Evolutionary conservation across 2,113 vertebrate genomes (phyloP).

Genomic region (Glaucidium brasilianum): DNA sequence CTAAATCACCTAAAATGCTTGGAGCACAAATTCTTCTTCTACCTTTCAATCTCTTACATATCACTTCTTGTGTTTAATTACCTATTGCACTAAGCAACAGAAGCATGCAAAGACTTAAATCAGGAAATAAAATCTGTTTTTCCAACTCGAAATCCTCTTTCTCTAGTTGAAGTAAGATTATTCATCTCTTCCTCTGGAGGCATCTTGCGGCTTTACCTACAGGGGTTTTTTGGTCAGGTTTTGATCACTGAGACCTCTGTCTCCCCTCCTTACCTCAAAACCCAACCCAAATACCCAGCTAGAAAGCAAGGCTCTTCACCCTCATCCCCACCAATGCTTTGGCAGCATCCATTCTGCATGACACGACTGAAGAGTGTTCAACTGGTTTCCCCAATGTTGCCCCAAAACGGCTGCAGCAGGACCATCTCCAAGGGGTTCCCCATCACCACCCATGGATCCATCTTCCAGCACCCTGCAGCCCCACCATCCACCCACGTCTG

Average conservation of each 20-base stretch:
- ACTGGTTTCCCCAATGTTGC: fast-evolving
- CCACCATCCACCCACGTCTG: too few relatives aligned
- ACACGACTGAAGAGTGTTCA: fast-evolving
- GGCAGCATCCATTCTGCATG: neutral
- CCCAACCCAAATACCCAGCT: neutral
- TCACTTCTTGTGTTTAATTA: neutral
- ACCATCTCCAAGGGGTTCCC: neutral
- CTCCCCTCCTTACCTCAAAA: neutral
- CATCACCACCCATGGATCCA: neutral
- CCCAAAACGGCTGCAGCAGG: neutral
- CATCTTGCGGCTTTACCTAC: neutral
- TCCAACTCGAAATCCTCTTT: neutral
- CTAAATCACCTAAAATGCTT: neutral
- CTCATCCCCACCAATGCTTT: neutral
- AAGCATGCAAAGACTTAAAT: neutral
- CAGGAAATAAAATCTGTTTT: neutral
- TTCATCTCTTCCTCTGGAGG: neutral
- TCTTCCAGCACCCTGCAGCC: neutral
- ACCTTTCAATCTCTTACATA: neutral
- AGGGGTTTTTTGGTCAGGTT: neutral
- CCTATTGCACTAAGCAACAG: neutral
- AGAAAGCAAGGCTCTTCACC: neutral
- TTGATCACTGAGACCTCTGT: fast-evolving
- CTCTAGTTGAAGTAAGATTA: neutral
- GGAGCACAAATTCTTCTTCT: neutral